phyloP scores from a whole-genome alignment of 2,113 vertebrate genomes.

The Felis catus region DNA sequence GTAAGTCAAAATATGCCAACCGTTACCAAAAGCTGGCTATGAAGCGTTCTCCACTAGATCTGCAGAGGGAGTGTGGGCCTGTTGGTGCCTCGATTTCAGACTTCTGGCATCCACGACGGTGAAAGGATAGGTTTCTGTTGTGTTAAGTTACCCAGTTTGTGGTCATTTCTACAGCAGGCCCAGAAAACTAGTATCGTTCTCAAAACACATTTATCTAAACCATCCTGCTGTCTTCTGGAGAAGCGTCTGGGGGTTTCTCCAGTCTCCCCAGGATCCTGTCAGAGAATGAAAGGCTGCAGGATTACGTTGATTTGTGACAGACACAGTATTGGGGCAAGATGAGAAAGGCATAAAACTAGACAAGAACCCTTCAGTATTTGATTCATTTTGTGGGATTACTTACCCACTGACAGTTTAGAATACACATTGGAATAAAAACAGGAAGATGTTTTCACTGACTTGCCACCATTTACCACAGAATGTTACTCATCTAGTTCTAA shows the following conservation, averaged over 20 bases:
- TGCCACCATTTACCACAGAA: not conserved
- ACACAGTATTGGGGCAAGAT: not conserved
- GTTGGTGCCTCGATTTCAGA: not conserved
- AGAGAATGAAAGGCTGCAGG: not conserved
- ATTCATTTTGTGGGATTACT: not conserved
- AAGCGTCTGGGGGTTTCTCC: accelerated
- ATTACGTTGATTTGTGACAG: not conserved
- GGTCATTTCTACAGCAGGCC: not conserved
- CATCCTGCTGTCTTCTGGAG: not conserved
- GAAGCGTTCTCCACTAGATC: not conserved
- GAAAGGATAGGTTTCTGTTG: not conserved
- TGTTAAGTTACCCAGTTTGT: not conserved
- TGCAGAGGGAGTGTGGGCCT: not conserved
- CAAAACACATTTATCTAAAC: not conserved
- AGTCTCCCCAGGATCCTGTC: not conserved
- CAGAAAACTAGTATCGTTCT: not conserved
- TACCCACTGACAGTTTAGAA: not conserved
- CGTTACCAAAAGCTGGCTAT: not conserved
- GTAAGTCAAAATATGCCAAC: not conserved
- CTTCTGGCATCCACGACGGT: not conserved
- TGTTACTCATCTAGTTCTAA: not conserved
- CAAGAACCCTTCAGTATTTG: not conserved
- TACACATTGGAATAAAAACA: not conserved
- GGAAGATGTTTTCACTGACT: not conserved
- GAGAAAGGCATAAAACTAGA: not conserved